Conservation (phyloP, 2,888 invertebrate genomes). For the Flexamia atlantica region DNA sequence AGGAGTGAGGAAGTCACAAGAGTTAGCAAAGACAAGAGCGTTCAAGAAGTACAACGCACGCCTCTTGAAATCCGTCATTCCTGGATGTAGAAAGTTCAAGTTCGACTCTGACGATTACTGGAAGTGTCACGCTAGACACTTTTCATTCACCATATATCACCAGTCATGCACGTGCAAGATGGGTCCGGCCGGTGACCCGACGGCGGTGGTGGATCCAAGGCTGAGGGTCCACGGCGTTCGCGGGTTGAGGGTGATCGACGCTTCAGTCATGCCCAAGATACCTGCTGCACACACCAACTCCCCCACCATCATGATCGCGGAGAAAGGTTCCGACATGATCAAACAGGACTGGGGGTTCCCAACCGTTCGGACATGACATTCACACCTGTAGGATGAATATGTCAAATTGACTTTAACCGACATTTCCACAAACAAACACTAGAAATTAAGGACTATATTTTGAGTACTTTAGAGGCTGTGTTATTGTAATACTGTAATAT, state of each 20-base stretch:
- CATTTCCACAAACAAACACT: neutral
- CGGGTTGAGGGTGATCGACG: constrained; percentile 82
- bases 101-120: constrained; percentile 82
- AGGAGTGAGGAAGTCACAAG: constrained; percentile 79
- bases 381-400: neutral
- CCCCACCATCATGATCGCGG: constrained; percentile 84
- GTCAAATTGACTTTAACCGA: too few relatives aligned
- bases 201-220: constrained; percentile 78
- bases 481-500: constrained; percentile 12
- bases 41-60: constrained; percentile 79
- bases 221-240: constrained; percentile 80
- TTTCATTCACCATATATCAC: constrained; percentile 82
- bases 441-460: neutral
- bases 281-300: constrained; percentile 83
- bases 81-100: constrained; percentile 77
- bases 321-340: constrained; percentile 77
- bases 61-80: constrained; percentile 77
- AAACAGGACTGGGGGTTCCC: constrained; percentile 70
- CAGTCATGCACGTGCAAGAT: constrained; percentile 79
- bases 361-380: neutral
- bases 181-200: constrained; percentile 77
- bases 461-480: constrained; percentile 24
- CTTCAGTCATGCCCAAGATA: constrained; percentile 82
- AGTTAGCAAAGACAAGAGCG: constrained; percentile 78
- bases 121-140: constrained; percentile 80